These are phyloP conservation scores for Trissolcus japonicus DNA, from an alignment of 2,888 invertebrate genomes.

Conservation along the genomic window DNA sequence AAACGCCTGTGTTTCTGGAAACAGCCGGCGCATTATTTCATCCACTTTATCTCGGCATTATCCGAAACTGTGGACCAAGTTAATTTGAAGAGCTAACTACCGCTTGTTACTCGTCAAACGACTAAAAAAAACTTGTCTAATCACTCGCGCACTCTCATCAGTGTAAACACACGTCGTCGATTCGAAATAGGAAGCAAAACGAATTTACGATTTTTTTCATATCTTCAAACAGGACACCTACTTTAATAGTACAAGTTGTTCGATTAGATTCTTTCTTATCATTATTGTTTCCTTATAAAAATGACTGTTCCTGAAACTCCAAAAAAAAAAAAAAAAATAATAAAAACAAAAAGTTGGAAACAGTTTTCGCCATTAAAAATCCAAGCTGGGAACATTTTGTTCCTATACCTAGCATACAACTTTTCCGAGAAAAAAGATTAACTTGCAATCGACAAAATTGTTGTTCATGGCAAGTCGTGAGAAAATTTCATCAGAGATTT, in stretches of 20 bases:
- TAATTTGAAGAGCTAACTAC: constrained; percentile 57
- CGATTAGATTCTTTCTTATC: constrained; percentile 53
- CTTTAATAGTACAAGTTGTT: constrained; percentile 57
- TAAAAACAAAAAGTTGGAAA: too few species aligned
- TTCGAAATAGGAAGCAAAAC: constrained; percentile 47
- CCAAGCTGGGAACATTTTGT: too few species aligned
- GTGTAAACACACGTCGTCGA: constrained; percentile 54
- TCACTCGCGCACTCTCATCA: constrained; percentile 55
- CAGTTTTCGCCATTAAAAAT: too few species aligned
- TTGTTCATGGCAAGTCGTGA: constrained; percentile 18
- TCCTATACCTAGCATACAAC: too few species aligned
- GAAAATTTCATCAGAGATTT: constrained; percentile 14
- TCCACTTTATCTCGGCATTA: constrained; percentile 52
- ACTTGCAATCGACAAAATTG: too few species aligned
- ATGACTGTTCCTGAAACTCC: too few species aligned
- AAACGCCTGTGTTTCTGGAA: constrained; percentile 48
- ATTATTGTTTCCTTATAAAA: background rate
- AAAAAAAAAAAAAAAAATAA: too few species aligned
- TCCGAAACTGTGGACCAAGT: constrained; percentile 53
- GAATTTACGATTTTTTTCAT: constrained; percentile 60
- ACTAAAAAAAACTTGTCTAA: constrained; percentile 59
- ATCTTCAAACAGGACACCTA: constrained; percentile 59
- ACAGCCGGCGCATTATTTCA: constrained; percentile 46
- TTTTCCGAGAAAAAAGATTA: too few species aligned
- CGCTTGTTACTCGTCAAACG: constrained; percentile 50